These are phyloP conservation scores for Edolisoma coerulescens DNA, from an alignment of 2,113 vertebrate species.

Conservation along the genomic window DNA sequence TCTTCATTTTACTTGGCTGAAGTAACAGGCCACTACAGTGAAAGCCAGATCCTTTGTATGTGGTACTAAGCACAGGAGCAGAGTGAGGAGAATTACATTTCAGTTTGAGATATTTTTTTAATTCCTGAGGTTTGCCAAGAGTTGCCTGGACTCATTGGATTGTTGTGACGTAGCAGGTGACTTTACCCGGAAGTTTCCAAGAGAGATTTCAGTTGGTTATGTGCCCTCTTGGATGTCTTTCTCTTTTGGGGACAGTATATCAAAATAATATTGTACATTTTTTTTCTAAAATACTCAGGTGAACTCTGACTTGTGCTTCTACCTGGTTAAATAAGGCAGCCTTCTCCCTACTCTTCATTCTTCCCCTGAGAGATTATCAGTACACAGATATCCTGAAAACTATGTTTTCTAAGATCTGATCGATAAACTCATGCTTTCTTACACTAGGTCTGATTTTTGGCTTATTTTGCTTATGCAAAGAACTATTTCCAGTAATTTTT, in stretches of 20 bases:
- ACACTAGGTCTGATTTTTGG: neutral
- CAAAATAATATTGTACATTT: neutral
- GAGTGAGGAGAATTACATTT: neutral
- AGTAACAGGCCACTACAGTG: neutral
- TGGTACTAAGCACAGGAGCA: neutral
- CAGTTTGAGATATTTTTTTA: neutral
- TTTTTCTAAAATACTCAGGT: neutral
- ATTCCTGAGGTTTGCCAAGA: neutral
- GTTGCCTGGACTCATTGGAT: neutral
- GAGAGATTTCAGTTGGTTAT: neutral
- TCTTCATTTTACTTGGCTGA: neutral
- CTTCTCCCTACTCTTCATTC: neutral
- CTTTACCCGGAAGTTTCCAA: neutral
- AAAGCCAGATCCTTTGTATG: neutral
- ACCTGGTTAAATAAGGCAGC: neutral
- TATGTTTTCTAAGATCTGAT: neutral
- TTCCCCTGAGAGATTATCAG: neutral
- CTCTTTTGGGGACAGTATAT: neutral
- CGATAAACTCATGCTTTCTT: neutral
- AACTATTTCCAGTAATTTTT: neutral
- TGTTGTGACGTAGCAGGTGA: neutral
- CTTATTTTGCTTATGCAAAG: neutral
- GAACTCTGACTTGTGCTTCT: neutral
- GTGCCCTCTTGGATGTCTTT: neutral
- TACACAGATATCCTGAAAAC: neutral